Evolutionary conservation across 2,888 invertebrate species (phyloP), one percentile per base, ranked within the genome.

Genomic region (Scotopteryx bipunctaria): DNA sequence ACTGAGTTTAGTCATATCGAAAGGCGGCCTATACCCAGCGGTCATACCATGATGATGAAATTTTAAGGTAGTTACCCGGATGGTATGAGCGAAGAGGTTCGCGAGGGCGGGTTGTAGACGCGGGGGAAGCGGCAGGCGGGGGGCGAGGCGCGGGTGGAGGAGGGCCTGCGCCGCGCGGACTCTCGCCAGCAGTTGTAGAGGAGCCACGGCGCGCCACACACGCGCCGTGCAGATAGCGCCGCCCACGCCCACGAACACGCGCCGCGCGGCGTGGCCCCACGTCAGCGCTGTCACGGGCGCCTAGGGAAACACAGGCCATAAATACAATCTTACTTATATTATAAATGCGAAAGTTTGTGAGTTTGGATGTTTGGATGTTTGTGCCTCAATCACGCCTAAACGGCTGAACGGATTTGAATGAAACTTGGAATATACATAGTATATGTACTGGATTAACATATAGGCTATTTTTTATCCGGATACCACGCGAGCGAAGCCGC

Each of bases 191-290:
- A 98, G 91, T 85, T 98, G 98, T 64, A 99, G 91, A 43, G 97
- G 96, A 42, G 98, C 97, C 59, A 98, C 96, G 47, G 96, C 93
- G 58, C 97, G 91, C 70, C 96, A 97, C 44, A 99, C 96, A 93
- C 98, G 97, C 32, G 98, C 98, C 57, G 98, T 97, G 83, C 98
- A 97, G 69, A 97, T 94, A 71, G 95, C 94, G 36, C 96, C 95
- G 8, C 99, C 99, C 55, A 80, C 86, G 48, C 81, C 78, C 44
- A 99, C 94, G 83, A 99, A 99, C 63, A 99, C 91, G 17, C 99
- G 92, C 65, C 97, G 95, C 78, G 99, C 99, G 79, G 98, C 98
- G 91, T 99, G 99, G 17, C 98, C 99, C 99, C 99, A 99, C 5
- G 99, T 99, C 72, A 99, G 90, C 1, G 98, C 98, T 40, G 97